A percentile compares a stretch with the other conserved stretches of the same genome.
These are phyloP conservation scores for Corticium candelabrum DNA, from an alignment of 37 sponge, comb jelly and placozoan genomes.

Conservation along the genomic window DNA sequence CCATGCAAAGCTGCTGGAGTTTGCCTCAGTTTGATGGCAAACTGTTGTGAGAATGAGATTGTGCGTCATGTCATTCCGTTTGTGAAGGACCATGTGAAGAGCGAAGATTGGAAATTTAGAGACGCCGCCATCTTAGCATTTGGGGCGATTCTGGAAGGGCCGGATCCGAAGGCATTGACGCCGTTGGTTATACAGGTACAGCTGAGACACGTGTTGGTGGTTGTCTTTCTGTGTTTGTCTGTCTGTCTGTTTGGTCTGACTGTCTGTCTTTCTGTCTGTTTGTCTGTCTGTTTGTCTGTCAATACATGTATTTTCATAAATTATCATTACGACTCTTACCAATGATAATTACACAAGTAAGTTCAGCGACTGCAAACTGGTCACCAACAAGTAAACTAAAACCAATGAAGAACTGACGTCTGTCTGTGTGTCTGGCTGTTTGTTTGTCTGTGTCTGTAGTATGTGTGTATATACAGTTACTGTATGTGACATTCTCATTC, in stretches of 20 bases:
- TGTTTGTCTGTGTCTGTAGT: too few relatives aligned
- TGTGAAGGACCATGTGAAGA: slow-evolving; percentile 41
- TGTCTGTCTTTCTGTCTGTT: too few relatives aligned
- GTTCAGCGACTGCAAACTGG: too few relatives aligned
- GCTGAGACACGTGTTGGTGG: neutral
- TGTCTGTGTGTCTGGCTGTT: too few relatives aligned
- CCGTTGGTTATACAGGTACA: slow-evolving; percentile 17
- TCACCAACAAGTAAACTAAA: too few relatives aligned
- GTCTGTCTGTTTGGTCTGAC: too few relatives aligned
- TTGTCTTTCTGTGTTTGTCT: neutral
- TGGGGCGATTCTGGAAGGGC: slow-evolving; percentile 60
- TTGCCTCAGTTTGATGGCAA: slow-evolving; percentile 83
- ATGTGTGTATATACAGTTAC: too few relatives aligned
- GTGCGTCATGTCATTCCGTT: slow-evolving; percentile 60
- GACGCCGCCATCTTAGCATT: slow-evolving; percentile 93
- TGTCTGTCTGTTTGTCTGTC: too few relatives aligned
- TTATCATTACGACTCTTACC: too few relatives aligned
- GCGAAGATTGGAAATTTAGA: slow-evolving; percentile 66
- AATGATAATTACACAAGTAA: neutral
- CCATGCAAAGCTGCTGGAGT: slow-evolving; percentile 99
- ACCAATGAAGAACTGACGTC: too few relatives aligned
- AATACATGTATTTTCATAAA: too few relatives aligned
- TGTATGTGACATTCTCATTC: too few relatives aligned
- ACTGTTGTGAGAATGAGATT: slow-evolving; percentile 70
- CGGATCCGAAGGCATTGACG: slow-evolving; percentile 21